These are phyloP conservation scores for Epinephelus cyanopodus DNA, from an alignment of 2,113 vertebrate species.

Conservation along the genomic window DNA sequence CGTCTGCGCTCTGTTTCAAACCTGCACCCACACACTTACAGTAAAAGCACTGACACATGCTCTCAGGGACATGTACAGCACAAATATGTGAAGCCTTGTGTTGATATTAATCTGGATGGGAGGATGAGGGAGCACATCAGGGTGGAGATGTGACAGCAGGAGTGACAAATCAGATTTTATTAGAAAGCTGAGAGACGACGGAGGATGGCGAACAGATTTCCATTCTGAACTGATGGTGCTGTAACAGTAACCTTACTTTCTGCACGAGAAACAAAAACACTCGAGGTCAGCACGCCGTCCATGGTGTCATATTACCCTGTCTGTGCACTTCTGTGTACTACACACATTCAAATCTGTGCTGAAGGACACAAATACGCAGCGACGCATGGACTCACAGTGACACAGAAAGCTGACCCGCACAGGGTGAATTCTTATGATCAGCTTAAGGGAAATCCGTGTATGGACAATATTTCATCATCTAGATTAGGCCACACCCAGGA, in stretches of 20 bases:
- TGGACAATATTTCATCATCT: conserved; percentile 76
- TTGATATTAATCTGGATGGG: conserved; percentile 31
- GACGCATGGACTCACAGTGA: conserved; percentile 14
- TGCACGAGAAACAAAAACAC: not conserved
- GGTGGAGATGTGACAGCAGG: not conserved
- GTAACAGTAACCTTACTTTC: conserved; percentile 17
- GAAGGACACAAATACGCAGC: conserved; percentile 5
- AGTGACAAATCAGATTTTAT: not conserved
- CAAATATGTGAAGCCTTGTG: not conserved
- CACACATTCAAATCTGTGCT: conserved; percentile 1
- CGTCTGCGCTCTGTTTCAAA: not conserved
- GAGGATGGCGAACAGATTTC: not conserved
- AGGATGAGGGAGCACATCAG: conserved; percentile 29
- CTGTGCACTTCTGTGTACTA: conserved; percentile 22
- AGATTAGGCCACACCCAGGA: conserved; percentile 63
- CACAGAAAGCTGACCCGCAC: conserved; percentile 45
- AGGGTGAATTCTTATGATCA: conserved; percentile 67
- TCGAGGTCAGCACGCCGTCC: conserved; percentile 30
- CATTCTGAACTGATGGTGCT: not conserved
- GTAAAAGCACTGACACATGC: not conserved
- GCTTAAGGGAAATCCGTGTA: conserved; percentile 72
- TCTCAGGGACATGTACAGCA: not conserved
- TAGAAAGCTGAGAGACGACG: conserved; percentile 15
- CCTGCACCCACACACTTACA: not conserved
- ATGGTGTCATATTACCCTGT: conserved; percentile 46